Conservation (phyloP, 2,113 vertebrate species). For the Phoxinus phoxinus region DNA sequence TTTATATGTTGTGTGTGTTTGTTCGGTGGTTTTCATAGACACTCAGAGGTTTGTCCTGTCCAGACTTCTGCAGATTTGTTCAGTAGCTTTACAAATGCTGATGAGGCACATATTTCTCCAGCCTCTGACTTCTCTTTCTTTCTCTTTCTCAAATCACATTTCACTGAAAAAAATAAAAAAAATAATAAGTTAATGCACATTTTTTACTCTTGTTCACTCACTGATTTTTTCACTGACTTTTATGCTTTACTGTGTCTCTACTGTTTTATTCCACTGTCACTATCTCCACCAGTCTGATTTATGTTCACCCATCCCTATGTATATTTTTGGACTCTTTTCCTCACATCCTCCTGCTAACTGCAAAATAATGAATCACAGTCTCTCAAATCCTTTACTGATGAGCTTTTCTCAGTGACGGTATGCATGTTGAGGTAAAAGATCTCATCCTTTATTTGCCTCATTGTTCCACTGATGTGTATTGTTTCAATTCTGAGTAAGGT, state of each 20-base stretch:
- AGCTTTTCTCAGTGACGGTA: not conserved
- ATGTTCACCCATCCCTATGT: not conserved
- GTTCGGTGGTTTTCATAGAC: not conserved
- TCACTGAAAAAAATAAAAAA: not conserved
- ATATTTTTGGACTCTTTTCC: not conserved
- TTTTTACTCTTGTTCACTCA: not conserved
- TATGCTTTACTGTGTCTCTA: not conserved
- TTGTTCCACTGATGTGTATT: not conserved
- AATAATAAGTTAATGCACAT: not conserved
- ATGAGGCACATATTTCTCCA: constrained; percentile 32
- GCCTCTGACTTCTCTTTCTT: not conserved
- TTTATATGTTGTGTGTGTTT: not conserved
- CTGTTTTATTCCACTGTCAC: not conserved
- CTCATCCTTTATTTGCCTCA: constrained; percentile 2
- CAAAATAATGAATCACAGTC: not conserved
- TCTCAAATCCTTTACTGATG: not conserved
- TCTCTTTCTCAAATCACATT: not conserved
- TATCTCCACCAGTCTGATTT: not conserved
- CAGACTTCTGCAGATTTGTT: constrained; percentile 17
- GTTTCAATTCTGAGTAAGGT: not conserved
- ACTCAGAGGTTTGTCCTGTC: not conserved
- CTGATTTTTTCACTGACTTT: not conserved
- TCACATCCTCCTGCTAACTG: constrained; percentile 18
- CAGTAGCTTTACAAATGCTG: constrained; percentile 15
- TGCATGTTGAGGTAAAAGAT: not conserved